Conservation (phyloP, 2,797 vertebrate species). For the Mormyrops attenuatus region DNA sequence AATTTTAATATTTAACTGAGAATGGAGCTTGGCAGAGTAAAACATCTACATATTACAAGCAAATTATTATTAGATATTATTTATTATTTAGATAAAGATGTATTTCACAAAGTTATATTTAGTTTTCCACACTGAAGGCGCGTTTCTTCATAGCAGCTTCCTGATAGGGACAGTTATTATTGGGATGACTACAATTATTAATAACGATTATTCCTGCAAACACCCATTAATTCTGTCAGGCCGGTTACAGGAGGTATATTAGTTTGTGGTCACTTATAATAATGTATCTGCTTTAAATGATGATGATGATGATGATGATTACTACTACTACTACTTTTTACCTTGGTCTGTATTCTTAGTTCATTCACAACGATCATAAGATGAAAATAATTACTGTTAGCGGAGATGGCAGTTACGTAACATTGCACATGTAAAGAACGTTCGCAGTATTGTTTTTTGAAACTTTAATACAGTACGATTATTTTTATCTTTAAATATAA, state of each 20-base stretch:
- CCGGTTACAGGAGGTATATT: background rate
- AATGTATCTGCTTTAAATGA: background rate
- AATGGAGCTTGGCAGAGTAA: background rate
- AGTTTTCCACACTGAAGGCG: background rate
- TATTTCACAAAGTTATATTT: background rate
- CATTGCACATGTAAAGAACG: background rate
- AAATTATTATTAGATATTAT: background rate
- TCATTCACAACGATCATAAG: background rate
- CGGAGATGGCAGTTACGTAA: background rate
- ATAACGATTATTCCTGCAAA: background rate
- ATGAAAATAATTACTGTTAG: background rate
- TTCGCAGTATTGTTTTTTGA: background rate
- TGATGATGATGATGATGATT: background rate
- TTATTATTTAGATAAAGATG: background rate
- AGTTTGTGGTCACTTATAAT: background rate
- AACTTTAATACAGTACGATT: background rate
- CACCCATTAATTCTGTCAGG: background rate
- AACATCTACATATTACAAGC: background rate
- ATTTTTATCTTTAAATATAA: background rate
- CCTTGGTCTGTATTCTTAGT: background rate
- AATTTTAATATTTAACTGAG: background rate
- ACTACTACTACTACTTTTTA: background rate
- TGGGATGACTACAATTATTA: background rate
- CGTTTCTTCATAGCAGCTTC: background rate
- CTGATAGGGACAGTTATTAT: background rate